A percentile compares a stretch with the other conserved stretches of the same genome.
phyloP scores from a whole-genome alignment of 2,888 invertebrate species.

The Trichacis sp. region DNA sequence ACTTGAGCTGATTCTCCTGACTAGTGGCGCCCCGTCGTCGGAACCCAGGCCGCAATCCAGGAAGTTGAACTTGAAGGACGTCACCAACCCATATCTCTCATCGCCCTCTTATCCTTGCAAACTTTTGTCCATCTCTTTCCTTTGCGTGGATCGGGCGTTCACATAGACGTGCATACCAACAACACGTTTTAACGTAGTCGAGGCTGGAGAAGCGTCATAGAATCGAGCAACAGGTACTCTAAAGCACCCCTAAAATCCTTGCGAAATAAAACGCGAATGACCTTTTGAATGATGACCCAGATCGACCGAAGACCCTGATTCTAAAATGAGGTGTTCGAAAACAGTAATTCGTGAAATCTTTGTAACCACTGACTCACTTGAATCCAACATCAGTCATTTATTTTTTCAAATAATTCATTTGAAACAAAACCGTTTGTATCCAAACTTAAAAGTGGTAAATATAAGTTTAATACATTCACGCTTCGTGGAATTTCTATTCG shows the following conservation, averaged over 20 bases:
- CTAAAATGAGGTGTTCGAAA: too few species aligned
- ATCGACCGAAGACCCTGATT: too few species aligned
- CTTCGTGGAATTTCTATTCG: too few species aligned
- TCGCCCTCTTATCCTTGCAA: slow-evolving; percentile 23
- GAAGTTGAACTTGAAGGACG: slow-evolving; percentile 61
- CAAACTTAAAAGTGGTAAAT: too few species aligned
- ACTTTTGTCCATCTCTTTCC: slow-evolving; percentile 34
- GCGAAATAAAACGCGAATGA: slow-evolving; percentile 45
- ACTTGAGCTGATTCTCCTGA: slow-evolving; percentile 50
- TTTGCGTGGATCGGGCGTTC: slow-evolving; percentile 43
- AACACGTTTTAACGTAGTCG: slow-evolving; percentile 35
- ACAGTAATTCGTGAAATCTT: too few species aligned
- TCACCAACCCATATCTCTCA: slow-evolving; percentile 41
- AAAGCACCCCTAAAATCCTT: slow-evolving; percentile 59
- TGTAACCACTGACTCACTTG: too few species aligned
- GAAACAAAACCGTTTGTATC: too few species aligned
- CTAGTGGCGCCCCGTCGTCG: slow-evolving; percentile 62
- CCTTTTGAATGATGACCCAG: slow-evolving; percentile 21
- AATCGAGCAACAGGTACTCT: slow-evolving; percentile 63
- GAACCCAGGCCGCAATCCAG: slow-evolving; percentile 41
- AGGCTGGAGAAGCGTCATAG: slow-evolving; percentile 49
- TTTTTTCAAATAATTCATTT: too few species aligned
- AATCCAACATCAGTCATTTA: too few species aligned
- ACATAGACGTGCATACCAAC: slow-evolving; percentile 42
- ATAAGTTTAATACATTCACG: too few species aligned